These are phyloP conservation scores for Dasysyrphus albostriatus DNA, from an alignment of 2,888 invertebrate genomes.

Conservation along the genomic window DNA sequence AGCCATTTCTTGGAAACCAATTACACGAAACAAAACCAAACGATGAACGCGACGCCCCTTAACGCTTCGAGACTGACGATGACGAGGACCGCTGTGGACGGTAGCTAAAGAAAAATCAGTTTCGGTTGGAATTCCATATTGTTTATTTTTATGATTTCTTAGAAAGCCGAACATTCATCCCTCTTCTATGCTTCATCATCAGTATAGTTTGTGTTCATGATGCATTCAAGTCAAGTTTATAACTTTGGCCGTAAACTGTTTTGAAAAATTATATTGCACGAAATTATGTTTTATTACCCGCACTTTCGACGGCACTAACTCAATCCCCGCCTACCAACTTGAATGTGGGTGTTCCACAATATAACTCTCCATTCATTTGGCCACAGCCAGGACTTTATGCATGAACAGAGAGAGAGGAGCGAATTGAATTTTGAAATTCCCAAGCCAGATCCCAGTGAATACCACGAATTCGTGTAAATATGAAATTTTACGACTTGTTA, in stretches of 20 bases:
- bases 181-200: background rate
- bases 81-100: background rate
- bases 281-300: conserved; percentile 69
- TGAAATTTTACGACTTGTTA: conserved; percentile 76
- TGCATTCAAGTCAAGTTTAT: conserved; percentile 22
- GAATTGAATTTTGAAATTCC: conserved; percentile 71
- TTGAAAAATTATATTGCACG: conserved; percentile 54
- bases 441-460: conserved; percentile 52
- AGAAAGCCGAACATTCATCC: conserved; percentile 36
- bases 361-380: conserved; percentile 12
- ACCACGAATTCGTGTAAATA: conserved; percentile 74
- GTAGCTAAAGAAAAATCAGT: conserved; percentile 39
- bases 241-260: conserved; percentile 39
- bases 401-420: conserved; percentile 30
- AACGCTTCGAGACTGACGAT: background rate
- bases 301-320: conserved; percentile 43
- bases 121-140: conserved; percentile 1
- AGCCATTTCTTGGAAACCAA: conserved; percentile 46
- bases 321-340: conserved; percentile 22
- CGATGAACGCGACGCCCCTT: background rate
- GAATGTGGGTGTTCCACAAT: conserved; percentile 64
- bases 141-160: conserved; percentile 51
- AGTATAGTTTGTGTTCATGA: conserved; percentile 21
- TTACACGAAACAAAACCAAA: background rate
- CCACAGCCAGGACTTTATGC: background rate